phyloP scores from a whole-genome alignment of 2,113 vertebrate genomes.

The Nannobrachium achirus region DNA sequence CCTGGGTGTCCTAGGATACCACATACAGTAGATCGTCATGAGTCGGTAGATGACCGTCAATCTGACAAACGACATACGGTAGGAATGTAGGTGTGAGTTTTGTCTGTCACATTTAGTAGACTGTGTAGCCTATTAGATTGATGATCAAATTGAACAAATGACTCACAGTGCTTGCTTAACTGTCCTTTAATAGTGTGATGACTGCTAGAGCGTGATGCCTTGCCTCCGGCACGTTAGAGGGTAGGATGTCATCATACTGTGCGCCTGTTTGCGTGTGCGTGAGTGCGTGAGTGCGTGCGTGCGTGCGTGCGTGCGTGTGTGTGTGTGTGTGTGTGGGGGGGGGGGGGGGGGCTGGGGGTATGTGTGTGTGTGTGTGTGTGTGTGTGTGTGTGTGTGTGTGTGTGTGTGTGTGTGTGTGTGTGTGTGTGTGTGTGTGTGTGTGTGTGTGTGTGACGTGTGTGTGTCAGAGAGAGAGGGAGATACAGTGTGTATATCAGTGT shows the following conservation, averaged over 20 bases:
- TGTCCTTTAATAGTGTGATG: conserved; percentile 64
- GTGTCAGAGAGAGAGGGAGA: not conserved
- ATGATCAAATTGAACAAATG: conserved; percentile 66
- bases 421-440: not conserved
- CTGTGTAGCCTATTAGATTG: conserved; percentile 35
- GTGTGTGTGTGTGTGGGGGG: not conserved
- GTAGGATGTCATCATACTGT: conserved; percentile 30
- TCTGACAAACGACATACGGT: conserved; percentile 52
- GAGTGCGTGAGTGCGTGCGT: not conserved
- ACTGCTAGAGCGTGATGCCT: conserved; percentile 57
- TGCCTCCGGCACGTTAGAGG: conserved; percentile 57
- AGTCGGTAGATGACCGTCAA: conserved; percentile 43
- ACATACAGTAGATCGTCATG: conserved; percentile 34
- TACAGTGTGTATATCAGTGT: no score
- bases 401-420: not conserved
- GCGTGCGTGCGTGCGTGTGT: conserved; percentile 7
- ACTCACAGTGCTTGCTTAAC: conserved; percentile 72
- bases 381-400: not conserved
- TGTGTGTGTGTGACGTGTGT: not conserved
- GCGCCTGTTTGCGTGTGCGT: conserved; percentile 10
- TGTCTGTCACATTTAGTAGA: conserved; percentile 55
- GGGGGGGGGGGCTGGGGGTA: no score
- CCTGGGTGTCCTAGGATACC: no score
- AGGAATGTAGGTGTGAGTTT: conserved; percentile 39
- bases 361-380: no score